Percentiles rank a stretch among this genome's conserved stretches.
Conservation (phyloP, 2,797 vertebrate genomes). For the Linurgus olivaceus region DNA sequence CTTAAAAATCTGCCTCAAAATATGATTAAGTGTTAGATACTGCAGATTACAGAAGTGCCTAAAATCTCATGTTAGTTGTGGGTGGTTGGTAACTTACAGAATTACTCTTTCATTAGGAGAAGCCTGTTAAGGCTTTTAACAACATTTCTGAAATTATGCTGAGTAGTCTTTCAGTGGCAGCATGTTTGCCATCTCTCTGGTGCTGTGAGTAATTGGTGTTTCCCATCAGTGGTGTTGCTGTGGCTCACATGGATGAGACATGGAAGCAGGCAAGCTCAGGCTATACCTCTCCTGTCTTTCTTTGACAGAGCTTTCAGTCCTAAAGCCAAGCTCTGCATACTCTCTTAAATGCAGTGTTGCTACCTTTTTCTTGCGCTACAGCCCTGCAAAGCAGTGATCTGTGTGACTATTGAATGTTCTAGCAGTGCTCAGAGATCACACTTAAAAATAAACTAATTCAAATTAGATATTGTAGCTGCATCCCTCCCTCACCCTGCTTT, state of each 20-base stretch:
- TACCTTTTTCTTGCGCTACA: background rate
- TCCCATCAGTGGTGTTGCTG: background rate
- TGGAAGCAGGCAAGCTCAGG: background rate
- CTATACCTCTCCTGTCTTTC: background rate
- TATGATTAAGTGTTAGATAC: background rate
- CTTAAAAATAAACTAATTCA: background rate
- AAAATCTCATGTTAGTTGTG: background rate
- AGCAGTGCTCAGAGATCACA: background rate
- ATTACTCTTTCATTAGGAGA: background rate
- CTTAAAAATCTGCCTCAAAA: background rate
- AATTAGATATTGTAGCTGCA: background rate
- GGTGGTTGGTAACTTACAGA: background rate
- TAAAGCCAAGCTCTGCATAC: background rate
- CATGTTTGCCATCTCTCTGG: accelerated
- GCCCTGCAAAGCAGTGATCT: background rate
- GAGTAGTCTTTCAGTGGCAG: background rate
- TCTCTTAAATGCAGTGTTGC: background rate
- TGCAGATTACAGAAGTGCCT: background rate
- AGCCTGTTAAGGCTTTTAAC: background rate
- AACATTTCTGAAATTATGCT: background rate
- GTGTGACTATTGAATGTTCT: background rate
- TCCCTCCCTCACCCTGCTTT: background rate
- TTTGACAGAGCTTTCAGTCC: background rate
- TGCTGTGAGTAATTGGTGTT: background rate
- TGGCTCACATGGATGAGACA: background rate